phyloP scores from a whole-genome alignment of 1,140 invertebrate genomes.

The Orussus abietinus region DNA sequence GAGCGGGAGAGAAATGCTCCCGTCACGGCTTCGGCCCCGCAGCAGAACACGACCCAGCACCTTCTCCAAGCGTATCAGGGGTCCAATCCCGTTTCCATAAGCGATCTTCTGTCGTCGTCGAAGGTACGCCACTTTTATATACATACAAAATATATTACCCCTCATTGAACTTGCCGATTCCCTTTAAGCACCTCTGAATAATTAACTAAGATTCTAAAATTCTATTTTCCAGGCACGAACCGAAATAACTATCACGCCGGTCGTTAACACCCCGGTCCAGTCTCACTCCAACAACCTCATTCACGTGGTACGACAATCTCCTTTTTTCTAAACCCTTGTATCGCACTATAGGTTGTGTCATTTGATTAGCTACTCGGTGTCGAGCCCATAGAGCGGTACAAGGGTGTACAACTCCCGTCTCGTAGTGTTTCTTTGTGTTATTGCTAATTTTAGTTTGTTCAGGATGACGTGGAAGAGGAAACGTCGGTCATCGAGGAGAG shows the following conservation, averaged over 20 bases:
- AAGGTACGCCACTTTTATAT: slow-evolving; percentile 52
- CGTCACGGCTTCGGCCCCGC: slow-evolving; percentile 24
- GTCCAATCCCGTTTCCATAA: slow-evolving; percentile 54
- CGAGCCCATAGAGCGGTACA: too few relatives aligned
- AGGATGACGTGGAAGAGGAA: slow-evolving; percentile 61
- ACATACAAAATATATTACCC: slow-evolving; percentile 10
- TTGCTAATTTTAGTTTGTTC: slow-evolving; percentile 16
- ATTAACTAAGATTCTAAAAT: slow-evolving; percentile 3
- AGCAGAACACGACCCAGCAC: slow-evolving; percentile 40
- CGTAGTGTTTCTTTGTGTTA: too few relatives aligned
- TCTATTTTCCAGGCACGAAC: slow-evolving; percentile 45
- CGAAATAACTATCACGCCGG: slow-evolving; percentile 59
- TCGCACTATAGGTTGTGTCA: too few relatives aligned
- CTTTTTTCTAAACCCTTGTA: too few relatives aligned
- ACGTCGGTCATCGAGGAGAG: slow-evolving; percentile 64
- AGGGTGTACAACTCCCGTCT: too few relatives aligned
- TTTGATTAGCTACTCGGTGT: too few relatives aligned
- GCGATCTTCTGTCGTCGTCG: slow-evolving; percentile 59
- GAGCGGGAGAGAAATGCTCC: slow-evolving; percentile 50
- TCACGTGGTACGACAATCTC: slow-evolving; percentile 47
- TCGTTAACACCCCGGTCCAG: slow-evolving; percentile 43
- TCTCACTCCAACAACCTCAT: slow-evolving; percentile 42
- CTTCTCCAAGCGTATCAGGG: slow-evolving; percentile 45
- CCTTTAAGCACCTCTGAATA: slow-evolving; percentile 12
- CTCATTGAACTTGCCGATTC: neutral